phyloP scores from a whole-genome alignment of 2,888 invertebrate genomes.

The Steinernema carpocapsae region DNA sequence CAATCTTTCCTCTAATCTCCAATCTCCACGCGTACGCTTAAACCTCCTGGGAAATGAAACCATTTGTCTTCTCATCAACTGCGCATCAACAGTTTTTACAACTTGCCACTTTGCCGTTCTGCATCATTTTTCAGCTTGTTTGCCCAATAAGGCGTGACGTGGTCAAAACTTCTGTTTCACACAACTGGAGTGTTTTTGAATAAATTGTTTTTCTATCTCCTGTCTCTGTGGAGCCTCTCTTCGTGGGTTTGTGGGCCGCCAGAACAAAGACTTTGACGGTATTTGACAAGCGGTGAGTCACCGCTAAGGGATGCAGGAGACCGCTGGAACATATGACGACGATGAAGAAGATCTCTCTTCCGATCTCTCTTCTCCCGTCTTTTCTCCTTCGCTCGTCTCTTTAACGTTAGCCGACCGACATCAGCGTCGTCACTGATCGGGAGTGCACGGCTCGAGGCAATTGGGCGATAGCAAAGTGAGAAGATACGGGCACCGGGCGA shows the following conservation, averaged over 20 bases:
- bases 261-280: too few species aligned
- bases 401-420: neutral
- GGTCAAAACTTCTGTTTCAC: too few species aligned
- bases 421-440: neutral
- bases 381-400: neutral
- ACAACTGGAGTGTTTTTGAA: too few species aligned
- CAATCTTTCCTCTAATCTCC: neutral
- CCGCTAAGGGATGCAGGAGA: neutral
- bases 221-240: too few species aligned
- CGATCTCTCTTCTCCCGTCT: neutral
- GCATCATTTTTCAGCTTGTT: neutral
- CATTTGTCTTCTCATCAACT: neutral
- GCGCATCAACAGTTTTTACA: neutral
- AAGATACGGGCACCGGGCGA: constrained; percentile 3
- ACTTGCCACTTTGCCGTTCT: neutral
- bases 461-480: neutral
- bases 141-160: neutral
- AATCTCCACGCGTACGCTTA: neutral
- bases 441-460: neutral
- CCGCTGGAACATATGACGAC: neutral
- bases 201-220: too few species aligned
- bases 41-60: neutral
- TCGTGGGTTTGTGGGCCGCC: too few species aligned
- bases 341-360: neutral
- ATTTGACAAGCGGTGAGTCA: constrained; percentile 20